phyloP scores from a whole-genome alignment of 2,888 invertebrate species.

The Noctua comes region DNA sequence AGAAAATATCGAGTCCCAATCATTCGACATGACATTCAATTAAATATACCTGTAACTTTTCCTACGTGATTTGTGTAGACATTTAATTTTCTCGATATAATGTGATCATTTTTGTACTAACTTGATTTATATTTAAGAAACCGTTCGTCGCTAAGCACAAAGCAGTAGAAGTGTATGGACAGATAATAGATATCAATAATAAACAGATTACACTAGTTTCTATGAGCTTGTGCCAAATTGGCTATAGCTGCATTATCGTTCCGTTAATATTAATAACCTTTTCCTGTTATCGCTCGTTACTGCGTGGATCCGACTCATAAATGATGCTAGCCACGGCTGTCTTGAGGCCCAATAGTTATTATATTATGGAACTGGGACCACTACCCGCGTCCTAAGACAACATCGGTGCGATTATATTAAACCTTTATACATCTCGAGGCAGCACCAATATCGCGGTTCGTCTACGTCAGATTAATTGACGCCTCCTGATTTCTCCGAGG shows the following conservation, averaged over 20 bases:
- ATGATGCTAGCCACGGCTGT: constrained; percentile 12
- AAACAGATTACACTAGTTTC: neutral
- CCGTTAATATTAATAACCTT: constrained; percentile 33
- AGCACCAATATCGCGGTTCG: constrained; percentile 25
- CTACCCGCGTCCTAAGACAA: constrained; percentile 37
- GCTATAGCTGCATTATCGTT: constrained; percentile 24
- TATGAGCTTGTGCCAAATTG: constrained; percentile 19
- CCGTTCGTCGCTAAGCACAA: neutral
- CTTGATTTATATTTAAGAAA: neutral
- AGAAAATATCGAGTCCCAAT: constrained; percentile 48
- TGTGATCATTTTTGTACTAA: neutral
- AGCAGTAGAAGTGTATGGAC: neutral
- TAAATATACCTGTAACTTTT: constrained; percentile 21
- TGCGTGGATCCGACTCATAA: constrained; percentile 6
- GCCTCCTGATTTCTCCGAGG: constrained; percentile 25
- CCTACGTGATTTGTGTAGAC: constrained; percentile 14
- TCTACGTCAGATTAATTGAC: constrained; percentile 49
- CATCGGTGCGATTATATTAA: constrained; percentile 30
- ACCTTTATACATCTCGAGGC: constrained; percentile 11
- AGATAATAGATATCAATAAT: constrained; percentile 12
- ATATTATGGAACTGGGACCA: constrained; percentile 21
- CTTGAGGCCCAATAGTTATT: constrained; percentile 27
- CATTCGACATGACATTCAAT: constrained; percentile 47
- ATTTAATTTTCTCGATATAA: constrained; percentile 3
- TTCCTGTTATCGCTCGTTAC: constrained; percentile 27